A percentile compares a stretch with the other conserved stretches of the same genome.
These are phyloP conservation scores for Phoebastria nigripes DNA, from an alignment of 2,797 vertebrate species.

Conservation along the genomic window DNA sequence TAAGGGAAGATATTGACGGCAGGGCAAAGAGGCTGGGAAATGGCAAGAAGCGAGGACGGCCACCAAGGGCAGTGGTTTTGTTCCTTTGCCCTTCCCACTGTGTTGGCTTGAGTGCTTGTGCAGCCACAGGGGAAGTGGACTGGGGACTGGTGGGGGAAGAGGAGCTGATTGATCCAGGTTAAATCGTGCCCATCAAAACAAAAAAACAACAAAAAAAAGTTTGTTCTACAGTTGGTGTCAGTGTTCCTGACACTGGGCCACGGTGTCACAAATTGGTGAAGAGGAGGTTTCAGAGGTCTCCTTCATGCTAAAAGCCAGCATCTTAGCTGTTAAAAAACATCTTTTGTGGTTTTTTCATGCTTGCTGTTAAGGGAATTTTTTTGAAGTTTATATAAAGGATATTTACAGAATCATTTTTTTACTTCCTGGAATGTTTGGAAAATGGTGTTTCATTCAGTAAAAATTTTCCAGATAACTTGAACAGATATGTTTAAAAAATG, in stretches of 20 bases:
- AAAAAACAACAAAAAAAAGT: background rate
- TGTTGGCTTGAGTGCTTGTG: background rate
- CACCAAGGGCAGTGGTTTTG: background rate
- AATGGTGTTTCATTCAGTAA: background rate
- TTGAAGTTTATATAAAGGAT: background rate
- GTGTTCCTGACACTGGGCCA: background rate
- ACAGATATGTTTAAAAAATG: background rate
- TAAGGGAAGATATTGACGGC: background rate
- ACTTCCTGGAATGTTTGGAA: background rate
- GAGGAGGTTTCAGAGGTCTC: background rate
- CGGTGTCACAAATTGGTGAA: background rate
- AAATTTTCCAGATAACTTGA: background rate
- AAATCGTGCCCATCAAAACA: background rate
- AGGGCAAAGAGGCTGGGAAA: background rate
- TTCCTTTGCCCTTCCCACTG: background rate
- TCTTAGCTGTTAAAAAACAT: background rate
- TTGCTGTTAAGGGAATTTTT: background rate
- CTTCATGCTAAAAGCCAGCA: background rate
- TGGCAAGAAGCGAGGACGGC: background rate
- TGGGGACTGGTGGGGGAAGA: background rate
- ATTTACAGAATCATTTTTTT: background rate
- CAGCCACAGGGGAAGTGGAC: rapidly evolving
- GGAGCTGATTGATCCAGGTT: background rate
- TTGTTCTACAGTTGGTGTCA: rapidly evolving
- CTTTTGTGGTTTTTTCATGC: background rate